Evolutionary conservation across 2,113 vertebrate species (phyloP).

Genomic region (Anser cygnoides): DNA sequence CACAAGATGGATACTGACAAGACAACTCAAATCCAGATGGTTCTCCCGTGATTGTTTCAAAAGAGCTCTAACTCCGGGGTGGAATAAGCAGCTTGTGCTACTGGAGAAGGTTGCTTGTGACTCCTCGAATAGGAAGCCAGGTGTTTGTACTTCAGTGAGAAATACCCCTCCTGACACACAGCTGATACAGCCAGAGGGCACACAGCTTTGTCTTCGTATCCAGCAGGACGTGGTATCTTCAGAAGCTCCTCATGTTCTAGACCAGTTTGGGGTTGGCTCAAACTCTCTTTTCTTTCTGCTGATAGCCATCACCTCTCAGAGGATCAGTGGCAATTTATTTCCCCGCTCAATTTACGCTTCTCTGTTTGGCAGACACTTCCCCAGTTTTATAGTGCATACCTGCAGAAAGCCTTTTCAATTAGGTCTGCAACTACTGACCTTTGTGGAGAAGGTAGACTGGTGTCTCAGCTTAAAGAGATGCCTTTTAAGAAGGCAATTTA

Average conservation of each 20-base stretch:
- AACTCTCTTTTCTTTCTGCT: background rate
- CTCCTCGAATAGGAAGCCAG: conserved; percentile 31
- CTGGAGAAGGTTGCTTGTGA: conserved; percentile 13
- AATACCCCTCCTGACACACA: background rate
- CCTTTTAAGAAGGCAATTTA: background rate
- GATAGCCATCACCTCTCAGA: background rate
- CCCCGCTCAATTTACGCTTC: background rate
- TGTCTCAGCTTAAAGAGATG: background rate
- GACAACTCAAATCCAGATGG: conserved; percentile 50
- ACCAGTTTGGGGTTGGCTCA: background rate
- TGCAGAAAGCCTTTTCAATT: background rate
- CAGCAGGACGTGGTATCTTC: background rate
- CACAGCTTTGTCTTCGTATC: background rate
- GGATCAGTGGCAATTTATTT: background rate
- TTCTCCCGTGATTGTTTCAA: conserved; percentile 26
- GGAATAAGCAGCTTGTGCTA: conserved; percentile 25
- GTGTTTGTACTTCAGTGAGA: background rate
- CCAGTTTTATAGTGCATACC: background rate
- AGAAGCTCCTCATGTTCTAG: background rate
- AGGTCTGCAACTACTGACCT: background rate
- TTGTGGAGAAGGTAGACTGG: background rate
- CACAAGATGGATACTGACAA: conserved; percentile 36
- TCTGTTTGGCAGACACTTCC: background rate
- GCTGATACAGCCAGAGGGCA: background rate
- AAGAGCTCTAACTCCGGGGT: background rate